Evolutionary conservation across 2,888 invertebrate species (phyloP), one percentile per base, ranked within the genome.

Genomic region (Pedicia rivosa): DNA sequence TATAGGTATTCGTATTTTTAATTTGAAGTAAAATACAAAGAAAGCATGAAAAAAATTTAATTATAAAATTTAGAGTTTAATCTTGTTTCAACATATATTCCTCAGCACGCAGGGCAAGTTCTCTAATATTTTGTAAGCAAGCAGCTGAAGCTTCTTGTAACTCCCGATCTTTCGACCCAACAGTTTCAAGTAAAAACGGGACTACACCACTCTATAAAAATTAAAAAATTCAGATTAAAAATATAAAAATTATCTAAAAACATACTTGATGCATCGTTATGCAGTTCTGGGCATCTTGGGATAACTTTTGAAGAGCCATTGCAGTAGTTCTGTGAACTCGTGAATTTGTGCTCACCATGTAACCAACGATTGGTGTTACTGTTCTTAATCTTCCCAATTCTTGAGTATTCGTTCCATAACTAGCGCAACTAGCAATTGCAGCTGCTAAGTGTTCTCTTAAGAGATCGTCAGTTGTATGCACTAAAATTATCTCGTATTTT

Each of bases 111-210:
- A 88, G 59, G 0, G 87, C 87, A 33, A 88, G 62, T 56, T 84
- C 80, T 27, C 94, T 71, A 40, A 94, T 94, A 54, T 94, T 91
- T 43, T 83, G 78, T 25, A 94, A 71, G 45, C 92, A 92, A 2
- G 87, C 90, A 5, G 94, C 92, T 0, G 92, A 88, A 1, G 92
- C 88, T 52, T 91, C 81, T 58, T 94, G 91, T 10, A 94, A 65
- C 31, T 81, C 75, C 37, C 80, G 78, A 53, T 94, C 90, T 37
- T 76, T 74, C 0, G 90, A 84, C 1, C 87, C 86, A 35, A 92
- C 83, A 43, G 90, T 80, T 52, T 80, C 79, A 49, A 94, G 61
- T 15, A 94, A 67, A 48, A 88, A 86, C 62, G 87, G 74, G 4
- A 79, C 79, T 4, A 77, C 77, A 0, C 78, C 78, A 47, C 77